These are phyloP conservation scores for Drosophila serrata DNA, from an alignment of 1,140 invertebrate species.

Conservation along the genomic window DNA sequence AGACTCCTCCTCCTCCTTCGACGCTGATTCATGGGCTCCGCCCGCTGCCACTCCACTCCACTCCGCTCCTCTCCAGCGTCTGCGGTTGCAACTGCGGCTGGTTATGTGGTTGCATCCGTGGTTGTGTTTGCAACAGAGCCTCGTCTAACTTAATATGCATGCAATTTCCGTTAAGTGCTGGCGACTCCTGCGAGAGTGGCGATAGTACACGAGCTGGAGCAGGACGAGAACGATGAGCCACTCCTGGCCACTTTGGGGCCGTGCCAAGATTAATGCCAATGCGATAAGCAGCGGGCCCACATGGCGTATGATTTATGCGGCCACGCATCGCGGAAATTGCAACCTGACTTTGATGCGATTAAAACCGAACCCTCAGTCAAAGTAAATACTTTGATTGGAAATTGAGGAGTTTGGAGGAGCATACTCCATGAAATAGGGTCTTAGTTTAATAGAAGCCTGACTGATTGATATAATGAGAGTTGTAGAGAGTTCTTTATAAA, in stretches of 20 bases:
- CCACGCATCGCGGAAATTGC: conserved; percentile 76
- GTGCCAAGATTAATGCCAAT: conserved; percentile 81
- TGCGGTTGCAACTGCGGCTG: conserved; percentile 17
- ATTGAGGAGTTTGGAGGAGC: conserved; percentile 1
- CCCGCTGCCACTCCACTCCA: conserved; percentile 15
- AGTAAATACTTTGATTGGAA: conserved; percentile 23
- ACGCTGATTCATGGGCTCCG: conserved; percentile 34
- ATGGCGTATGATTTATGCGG: conserved; percentile 79
- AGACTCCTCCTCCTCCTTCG: neutral
- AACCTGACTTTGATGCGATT: conserved; percentile 74
- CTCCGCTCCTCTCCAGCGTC: conserved; percentile 28
- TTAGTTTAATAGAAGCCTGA: neutral
- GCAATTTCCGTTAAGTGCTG: conserved; percentile 81
- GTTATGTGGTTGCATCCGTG: conserved; percentile 46
- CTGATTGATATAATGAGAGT: neutral
- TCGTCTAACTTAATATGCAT: conserved; percentile 77
- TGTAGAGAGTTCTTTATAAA: neutral
- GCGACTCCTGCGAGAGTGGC: conserved; percentile 35
- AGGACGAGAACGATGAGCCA: conserved; percentile 1
- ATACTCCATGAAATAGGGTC: neutral
- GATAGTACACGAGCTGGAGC: conserved; percentile 16
- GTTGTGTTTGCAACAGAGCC: conserved; percentile 16
- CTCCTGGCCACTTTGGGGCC: conserved; percentile 48
- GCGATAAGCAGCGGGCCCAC: conserved; percentile 70
- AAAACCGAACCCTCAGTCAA: conserved; percentile 31